Conservation (phyloP, 2,797 vertebrate species). For the Acanthurus tractus region DNA sequence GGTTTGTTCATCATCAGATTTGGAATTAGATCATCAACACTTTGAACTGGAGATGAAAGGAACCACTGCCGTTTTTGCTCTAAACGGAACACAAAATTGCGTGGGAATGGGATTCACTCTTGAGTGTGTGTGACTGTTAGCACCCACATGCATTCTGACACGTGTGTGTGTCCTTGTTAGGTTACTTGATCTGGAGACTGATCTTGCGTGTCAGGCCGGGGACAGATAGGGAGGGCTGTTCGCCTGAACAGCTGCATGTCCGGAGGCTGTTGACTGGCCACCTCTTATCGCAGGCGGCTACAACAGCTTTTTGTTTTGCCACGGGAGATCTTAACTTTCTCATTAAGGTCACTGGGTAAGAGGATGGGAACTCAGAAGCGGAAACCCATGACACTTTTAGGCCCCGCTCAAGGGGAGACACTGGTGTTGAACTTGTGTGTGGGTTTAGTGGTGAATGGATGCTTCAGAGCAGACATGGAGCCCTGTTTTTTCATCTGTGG, state of each 20-base stretch:
- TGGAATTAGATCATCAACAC: slow-evolving; percentile 71
- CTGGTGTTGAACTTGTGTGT: slow-evolving; percentile 77
- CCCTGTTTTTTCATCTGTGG: slow-evolving; percentile 62
- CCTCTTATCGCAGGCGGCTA: slow-evolving; percentile 69
- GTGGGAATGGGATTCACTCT: slow-evolving; percentile 64
- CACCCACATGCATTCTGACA: slow-evolving; percentile 56
- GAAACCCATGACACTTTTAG: slow-evolving; percentile 79
- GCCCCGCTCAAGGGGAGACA: slow-evolving; percentile 71
- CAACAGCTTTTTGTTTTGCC: slow-evolving; percentile 81
- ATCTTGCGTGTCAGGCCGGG: slow-evolving; percentile 65
- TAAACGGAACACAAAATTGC: slow-evolving; percentile 65
- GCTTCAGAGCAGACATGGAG: slow-evolving; percentile 57
- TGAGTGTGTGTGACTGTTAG: slow-evolving; percentile 13
- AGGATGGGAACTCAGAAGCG: slow-evolving; percentile 73
- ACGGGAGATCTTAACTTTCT: slow-evolving; percentile 76
- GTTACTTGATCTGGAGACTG: slow-evolving; percentile 70
- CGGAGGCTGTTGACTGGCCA: slow-evolving; percentile 77
- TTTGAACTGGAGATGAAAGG: slow-evolving; percentile 77
- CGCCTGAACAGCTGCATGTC: slow-evolving; percentile 80
- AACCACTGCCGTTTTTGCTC: slow-evolving; percentile 43
- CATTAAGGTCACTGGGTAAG: slow-evolving; percentile 79
- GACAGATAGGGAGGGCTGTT: slow-evolving; percentile 67
- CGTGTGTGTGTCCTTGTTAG: slow-evolving; percentile 60
- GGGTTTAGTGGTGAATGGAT: slow-evolving; percentile 66
- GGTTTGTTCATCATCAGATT: slow-evolving; percentile 74